phyloP scores from a whole-genome alignment of 2,797 vertebrate genomes.

The Cuculus canorus region DNA sequence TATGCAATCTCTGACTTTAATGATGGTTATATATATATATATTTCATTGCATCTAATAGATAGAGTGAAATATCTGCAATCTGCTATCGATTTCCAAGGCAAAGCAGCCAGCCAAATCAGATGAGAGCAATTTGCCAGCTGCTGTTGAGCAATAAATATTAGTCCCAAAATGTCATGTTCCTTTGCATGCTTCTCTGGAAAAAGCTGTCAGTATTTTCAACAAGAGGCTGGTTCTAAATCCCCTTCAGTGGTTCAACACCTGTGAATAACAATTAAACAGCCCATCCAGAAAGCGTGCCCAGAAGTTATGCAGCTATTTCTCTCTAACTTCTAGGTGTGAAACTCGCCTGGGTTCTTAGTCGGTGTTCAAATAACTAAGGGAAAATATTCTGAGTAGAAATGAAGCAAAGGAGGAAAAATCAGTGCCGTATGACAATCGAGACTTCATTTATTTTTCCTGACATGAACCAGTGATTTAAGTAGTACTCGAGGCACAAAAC shows the following conservation, averaged over 20 bases:
- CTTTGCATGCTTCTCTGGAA: not conserved
- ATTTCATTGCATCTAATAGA: conserved; percentile 15
- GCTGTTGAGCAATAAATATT: conserved; percentile 50
- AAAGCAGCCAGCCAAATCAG: conserved; percentile 23
- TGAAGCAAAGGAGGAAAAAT: not conserved
- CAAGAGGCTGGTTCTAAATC: not conserved
- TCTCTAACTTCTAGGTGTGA: not conserved
- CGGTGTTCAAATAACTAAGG: not conserved
- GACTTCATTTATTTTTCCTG: conserved; percentile 29
- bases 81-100: conserved; percentile 33
- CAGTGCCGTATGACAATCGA: not conserved
- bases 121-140: conserved; percentile 48
- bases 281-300: not conserved
- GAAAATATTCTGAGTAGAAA: not conserved
- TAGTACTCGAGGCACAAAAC: not conserved
- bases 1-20: not conserved
- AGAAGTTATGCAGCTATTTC: not conserved
- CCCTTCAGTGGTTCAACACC: not conserved
- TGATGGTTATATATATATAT: not conserved
- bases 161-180: conserved; percentile 20
- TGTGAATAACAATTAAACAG: not conserved
- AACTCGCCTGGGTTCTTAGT: not conserved
- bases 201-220: conserved; percentile 33
- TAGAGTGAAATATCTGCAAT: conserved; percentile 35
- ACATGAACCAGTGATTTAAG: conserved; percentile 20